Evolutionary conservation across 2,113 vertebrate species (phyloP), one percentile per base, ranked within the genome.

Genomic region (Hippolais icterina): DNA sequence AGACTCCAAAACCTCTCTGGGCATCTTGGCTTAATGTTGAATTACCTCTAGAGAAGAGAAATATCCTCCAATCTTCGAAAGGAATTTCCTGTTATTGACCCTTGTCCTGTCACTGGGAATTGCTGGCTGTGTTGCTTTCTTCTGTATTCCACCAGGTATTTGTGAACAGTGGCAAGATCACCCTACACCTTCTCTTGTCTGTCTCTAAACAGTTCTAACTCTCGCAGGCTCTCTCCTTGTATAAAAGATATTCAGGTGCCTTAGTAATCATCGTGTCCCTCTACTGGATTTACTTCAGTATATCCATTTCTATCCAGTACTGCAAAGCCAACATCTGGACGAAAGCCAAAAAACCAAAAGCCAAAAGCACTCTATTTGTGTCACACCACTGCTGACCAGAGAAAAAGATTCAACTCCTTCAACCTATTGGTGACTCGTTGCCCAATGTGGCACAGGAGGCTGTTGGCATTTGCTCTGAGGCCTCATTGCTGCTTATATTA

Each of bases 371-470:
- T 54, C 18, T 28, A 28, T 18, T 5, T 77, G 25, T 65, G 11
- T 53, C 44, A 39, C 11, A 63, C 9, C 11, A 70, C 7, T 25
- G 6, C 7, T 75, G 35, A 60, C 11, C 25, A 76, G 23, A 88
- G 15, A 17, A 2, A 21, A 59, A 54, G 18, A 19, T 46, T 76
- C 13, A 75, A 7, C 15, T 85, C 4, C 24, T 35, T 75, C 5
- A 16, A 19, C 6, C 7, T 33, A 0, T 9, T 42, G 27, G 10
- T 76, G 42, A 39, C 5, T n/a, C 35, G 64, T 76, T 63, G 11
- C 35, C 20, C 33, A 71, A 1, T 0, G 1, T 2, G 10, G 6
- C 10, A 57, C 15, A 71, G 20, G 19, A 75, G 1, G 3, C 3
- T 11, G 3, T 29, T 82, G 12, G 5, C 1, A 2, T 54, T 71